Evolutionary conservation across 1,140 invertebrate species (phyloP).

Genomic region (Dendroctonus ponderosae): DNA sequence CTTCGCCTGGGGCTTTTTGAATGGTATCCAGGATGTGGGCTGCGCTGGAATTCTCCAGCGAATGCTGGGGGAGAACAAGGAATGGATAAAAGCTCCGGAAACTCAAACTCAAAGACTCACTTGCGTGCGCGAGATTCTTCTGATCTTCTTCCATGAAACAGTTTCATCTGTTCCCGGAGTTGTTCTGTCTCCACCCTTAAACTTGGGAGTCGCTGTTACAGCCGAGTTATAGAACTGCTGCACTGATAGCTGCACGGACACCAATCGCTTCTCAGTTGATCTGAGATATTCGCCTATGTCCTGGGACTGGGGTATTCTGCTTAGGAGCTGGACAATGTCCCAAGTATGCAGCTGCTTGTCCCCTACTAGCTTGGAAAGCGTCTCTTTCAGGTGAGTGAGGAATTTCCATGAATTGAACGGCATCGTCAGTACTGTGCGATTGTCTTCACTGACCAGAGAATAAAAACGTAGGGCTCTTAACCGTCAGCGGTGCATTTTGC

Average conservation of each 20-base stretch:
- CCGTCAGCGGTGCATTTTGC: too few relatives aligned
- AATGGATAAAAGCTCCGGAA: neutral
- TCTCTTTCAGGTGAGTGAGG: slow-evolving; percentile 19
- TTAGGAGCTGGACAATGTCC: slow-evolving; percentile 14
- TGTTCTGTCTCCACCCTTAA: neutral
- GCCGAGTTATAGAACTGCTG: slow-evolving; percentile 14
- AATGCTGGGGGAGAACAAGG: slow-evolving; percentile 5
- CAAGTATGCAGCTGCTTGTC: slow-evolving; percentile 11
- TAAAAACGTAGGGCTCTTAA: too few relatives aligned
- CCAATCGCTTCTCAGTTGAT: slow-evolving; percentile 11
- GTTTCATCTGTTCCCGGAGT: neutral
- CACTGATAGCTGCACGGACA: slow-evolving; percentile 8
- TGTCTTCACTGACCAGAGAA: too few relatives aligned
- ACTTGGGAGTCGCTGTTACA: neutral
- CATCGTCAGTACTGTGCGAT: neutral
- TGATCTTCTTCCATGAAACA: slow-evolving; percentile 15
- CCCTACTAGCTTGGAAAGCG: slow-evolving; percentile 4
- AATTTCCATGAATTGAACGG: slow-evolving; percentile 22
- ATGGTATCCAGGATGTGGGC: slow-evolving; percentile 12
- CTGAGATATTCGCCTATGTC: slow-evolving; percentile 24
- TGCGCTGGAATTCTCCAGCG: neutral
- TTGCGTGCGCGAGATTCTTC: slow-evolving; percentile 9
- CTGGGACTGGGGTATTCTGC: slow-evolving; percentile 12
- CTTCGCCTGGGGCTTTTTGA: slow-evolving; percentile 2
- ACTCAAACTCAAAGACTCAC: slow-evolving; percentile 1